These are phyloP conservation scores for Apotomis turbidana DNA, from an alignment of 2,888 invertebrate genomes.

Conservation along the genomic window DNA sequence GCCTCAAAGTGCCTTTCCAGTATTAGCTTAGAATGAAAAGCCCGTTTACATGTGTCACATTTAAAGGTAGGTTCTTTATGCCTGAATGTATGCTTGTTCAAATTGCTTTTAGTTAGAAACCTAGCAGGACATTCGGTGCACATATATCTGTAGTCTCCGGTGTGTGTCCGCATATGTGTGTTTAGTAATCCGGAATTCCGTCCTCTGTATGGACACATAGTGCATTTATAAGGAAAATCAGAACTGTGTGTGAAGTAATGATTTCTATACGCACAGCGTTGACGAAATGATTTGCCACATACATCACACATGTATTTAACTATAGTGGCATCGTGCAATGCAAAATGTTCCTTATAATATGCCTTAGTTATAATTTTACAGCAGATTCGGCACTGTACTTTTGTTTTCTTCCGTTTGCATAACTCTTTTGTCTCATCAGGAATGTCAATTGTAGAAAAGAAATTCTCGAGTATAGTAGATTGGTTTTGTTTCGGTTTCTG, in stretches of 20 bases:
- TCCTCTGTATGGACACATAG: constrained; percentile 45
- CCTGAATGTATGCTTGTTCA: constrained; percentile 49
- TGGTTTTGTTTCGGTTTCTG: constrained; percentile 27
- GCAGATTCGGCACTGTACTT: constrained; percentile 41
- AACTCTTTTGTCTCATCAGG: constrained; percentile 26
- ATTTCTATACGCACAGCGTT: constrained; percentile 36
- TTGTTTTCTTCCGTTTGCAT: constrained; percentile 30
- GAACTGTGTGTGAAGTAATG: constrained; percentile 41
- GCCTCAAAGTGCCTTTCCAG: constrained; percentile 42
- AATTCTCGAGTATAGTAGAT: constrained; percentile 27
- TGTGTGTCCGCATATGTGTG: constrained; percentile 44
- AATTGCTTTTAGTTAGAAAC: constrained; percentile 47
- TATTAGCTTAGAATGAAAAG: constrained; percentile 41
- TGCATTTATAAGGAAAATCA: constrained; percentile 45
- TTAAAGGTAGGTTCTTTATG: constrained; percentile 48
- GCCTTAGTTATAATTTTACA: constrained; percentile 38
- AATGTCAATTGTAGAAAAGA: constrained; percentile 23
- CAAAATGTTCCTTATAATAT: constrained; percentile 39
- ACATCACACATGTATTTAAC: constrained; percentile 41
- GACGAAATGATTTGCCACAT: constrained; percentile 41
- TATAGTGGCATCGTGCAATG: constrained; percentile 36
- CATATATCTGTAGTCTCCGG: constrained; percentile 43
- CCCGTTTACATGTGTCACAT: constrained; percentile 41
- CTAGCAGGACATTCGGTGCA: constrained; percentile 43
- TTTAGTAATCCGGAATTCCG: constrained; percentile 43